Conservation (phyloP, 2,888 invertebrate species). For the Chelonus formosanus region DNA sequence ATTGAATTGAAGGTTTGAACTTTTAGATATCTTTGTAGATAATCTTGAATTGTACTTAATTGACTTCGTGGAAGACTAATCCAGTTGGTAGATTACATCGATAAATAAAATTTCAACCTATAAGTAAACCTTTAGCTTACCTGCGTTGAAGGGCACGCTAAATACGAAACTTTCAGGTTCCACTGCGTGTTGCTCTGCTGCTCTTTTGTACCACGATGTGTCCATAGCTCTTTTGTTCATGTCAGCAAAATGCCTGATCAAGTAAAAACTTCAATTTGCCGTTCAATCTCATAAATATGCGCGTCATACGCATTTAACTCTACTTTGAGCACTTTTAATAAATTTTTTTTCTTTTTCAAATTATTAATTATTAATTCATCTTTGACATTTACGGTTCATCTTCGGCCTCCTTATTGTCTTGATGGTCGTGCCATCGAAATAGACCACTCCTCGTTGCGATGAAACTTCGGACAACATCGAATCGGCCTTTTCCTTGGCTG, state of each 20-base stretch:
- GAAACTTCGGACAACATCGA: slow-evolving; percentile 84
- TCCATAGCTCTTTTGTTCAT: slow-evolving; percentile 84
- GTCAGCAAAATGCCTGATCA: slow-evolving; percentile 81
- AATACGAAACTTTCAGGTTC: slow-evolving; percentile 92
- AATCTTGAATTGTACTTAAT: too few species aligned
- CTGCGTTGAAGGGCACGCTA: slow-evolving; percentile 83
- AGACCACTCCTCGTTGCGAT: slow-evolving; percentile 91
- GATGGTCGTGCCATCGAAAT: slow-evolving; percentile 85
- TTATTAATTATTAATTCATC: slow-evolving; percentile 35
- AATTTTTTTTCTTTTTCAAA: slow-evolving; percentile 19
- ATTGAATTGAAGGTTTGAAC: too few species aligned
- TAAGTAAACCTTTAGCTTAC: slow-evolving; percentile 51
- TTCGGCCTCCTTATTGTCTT: slow-evolving; percentile 68
- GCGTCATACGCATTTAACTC: slow-evolving; percentile 19
- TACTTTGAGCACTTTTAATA: slow-evolving; percentile 28
- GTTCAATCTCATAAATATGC: slow-evolving; percentile 33
- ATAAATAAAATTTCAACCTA: too few species aligned
- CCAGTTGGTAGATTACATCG: neutral
- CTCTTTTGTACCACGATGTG: slow-evolving; percentile 89
- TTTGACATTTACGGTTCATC: slow-evolving; percentile 74
- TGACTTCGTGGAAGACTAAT: neutral
- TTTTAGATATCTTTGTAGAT: too few species aligned
- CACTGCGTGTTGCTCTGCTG: slow-evolving; percentile 87
- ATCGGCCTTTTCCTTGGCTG: slow-evolving; percentile 90
- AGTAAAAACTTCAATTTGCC: slow-evolving; percentile 40